A percentile compares a stretch with the other conserved stretches of the same genome.
Evolutionary conservation across 2,797 vertebrate species (phyloP).

Genomic region (Pantherophis vulpinus): DNA sequence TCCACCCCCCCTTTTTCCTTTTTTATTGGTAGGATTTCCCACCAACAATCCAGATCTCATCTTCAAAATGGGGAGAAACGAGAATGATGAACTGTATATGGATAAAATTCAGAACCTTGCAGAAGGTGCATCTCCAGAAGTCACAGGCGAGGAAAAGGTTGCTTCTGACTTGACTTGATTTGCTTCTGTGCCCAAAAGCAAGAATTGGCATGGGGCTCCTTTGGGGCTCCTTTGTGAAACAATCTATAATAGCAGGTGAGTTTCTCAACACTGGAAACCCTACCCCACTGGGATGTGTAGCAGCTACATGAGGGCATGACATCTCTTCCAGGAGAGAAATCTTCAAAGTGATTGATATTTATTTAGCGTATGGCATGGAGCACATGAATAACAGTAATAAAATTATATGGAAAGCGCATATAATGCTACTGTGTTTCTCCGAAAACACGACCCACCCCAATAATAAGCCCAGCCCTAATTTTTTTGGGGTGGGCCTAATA

Average conservation of each 20-base stretch:
- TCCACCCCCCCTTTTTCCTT: neutral
- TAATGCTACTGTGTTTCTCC: too few relatives aligned
- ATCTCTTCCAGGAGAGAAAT: neutral
- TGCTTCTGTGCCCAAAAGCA: neutral
- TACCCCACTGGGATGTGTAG: neutral
- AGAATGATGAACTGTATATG: neutral
- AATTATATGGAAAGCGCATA: too few relatives aligned
- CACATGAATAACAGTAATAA: too few relatives aligned
- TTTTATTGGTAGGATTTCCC: conserved; percentile 10
- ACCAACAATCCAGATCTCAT: conserved; percentile 3
- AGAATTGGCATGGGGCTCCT: too few relatives aligned
- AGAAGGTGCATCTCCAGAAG: neutral
- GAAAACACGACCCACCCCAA: too few relatives aligned
- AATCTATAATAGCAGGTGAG: neutral
- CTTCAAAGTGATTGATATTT: neutral
- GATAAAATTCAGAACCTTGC: neutral
- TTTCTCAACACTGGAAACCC: neutral
- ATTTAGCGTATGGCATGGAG: too few relatives aligned
- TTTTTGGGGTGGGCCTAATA: too few relatives aligned
- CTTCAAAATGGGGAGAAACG: neutral
- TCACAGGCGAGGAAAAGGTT: neutral
- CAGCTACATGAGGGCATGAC: neutral
- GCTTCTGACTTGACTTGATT: neutral
- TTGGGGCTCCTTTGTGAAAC: neutral
- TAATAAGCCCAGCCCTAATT: too few relatives aligned